phyloP scores from a whole-genome alignment of 2,113 vertebrate genomes.

The Murina feae region DNA sequence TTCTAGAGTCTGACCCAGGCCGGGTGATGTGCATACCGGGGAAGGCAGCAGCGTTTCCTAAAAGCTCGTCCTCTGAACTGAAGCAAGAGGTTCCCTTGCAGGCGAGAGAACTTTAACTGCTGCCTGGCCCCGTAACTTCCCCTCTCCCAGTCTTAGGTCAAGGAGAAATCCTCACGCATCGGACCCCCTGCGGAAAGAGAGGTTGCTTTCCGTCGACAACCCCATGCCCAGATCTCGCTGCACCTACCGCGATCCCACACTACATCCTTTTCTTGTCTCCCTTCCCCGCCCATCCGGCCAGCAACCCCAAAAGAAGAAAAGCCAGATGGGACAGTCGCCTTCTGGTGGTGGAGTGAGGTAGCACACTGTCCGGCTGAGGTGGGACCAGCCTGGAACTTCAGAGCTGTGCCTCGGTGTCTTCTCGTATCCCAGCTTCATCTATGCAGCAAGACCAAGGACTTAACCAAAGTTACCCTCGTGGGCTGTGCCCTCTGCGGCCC shows the following conservation, averaged over 20 bases:
- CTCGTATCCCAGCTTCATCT: slow-evolving; percentile 10
- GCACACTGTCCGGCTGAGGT: not conserved
- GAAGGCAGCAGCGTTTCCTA: not conserved
- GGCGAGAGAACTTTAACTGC: not conserved
- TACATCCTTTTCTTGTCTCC: not conserved
- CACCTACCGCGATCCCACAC: not conserved
- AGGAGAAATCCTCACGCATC: not conserved
- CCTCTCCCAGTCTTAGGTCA: not conserved
- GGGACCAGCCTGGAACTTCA: not conserved
- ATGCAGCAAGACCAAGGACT: slow-evolving; percentile 36
- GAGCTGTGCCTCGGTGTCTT: not conserved
- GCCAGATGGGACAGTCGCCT: not conserved
- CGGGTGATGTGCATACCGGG: not conserved
- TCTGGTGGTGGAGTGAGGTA: slow-evolving; percentile 36
- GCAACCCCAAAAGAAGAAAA: not conserved
- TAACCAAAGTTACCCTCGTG: slow-evolving; percentile 72
- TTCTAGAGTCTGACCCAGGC: not conserved
- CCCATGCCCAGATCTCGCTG: not conserved
- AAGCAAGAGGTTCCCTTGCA: not conserved
- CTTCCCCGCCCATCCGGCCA: not conserved
- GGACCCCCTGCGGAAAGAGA: not conserved
- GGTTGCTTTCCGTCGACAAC: not conserved
- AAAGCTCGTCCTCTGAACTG: not conserved
- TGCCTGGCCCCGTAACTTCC: not conserved
- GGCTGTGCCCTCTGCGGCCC: not conserved